A percentile compares a stretch with the other conserved stretches of the same genome.
phyloP scores from a whole-genome alignment of 2,888 invertebrate genomes.

The Anorthoa munda region DNA sequence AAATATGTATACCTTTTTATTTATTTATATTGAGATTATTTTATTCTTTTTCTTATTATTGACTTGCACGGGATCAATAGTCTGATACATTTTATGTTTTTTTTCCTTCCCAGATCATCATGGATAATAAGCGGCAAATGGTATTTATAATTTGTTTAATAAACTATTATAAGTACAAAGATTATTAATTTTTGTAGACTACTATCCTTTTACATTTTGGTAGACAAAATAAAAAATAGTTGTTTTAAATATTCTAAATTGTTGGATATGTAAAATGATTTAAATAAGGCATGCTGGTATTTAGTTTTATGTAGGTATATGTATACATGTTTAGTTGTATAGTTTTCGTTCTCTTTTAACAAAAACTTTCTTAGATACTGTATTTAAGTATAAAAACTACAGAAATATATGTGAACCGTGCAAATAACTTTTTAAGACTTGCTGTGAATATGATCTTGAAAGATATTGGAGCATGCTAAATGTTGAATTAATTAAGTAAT shows the following conservation, averaged over 20 bases:
- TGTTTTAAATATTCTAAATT: background rate
- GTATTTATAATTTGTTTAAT: slow-evolving; percentile 71
- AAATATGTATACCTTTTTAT: slow-evolving; percentile 20
- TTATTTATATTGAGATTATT: slow-evolving; percentile 7
- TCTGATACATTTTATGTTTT: slow-evolving; percentile 70
- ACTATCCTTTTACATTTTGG: slow-evolving; percentile 42
- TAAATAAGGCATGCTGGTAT: slow-evolving; percentile 47
- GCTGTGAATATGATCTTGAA: slow-evolving; percentile 9
- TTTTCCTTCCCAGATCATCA: slow-evolving; percentile 70
- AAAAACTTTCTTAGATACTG: background rate
- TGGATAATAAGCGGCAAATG: slow-evolving; percentile 71
- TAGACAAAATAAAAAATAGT: slow-evolving; percentile 22
- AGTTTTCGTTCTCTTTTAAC: background rate
- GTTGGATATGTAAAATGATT: slow-evolving; percentile 11
- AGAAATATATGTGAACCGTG: slow-evolving; percentile 24
- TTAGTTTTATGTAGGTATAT: slow-evolving; percentile 38
- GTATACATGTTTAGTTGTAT: slow-evolving; percentile 31
- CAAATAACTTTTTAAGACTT: rapidly evolving
- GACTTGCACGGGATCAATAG: slow-evolving; percentile 43
- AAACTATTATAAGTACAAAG: slow-evolving; percentile 70
- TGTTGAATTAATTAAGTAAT: background rate
- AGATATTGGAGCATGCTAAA: slow-evolving; percentile 18
- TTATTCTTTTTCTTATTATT: slow-evolving; percentile 19
- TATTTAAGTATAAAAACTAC: slow-evolving; percentile 10
- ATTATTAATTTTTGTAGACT: slow-evolving; percentile 49